Base-by-base conservation (phyloP, 1,140 invertebrate genomes). In the Lamellibrachia luymesi region DNA sequence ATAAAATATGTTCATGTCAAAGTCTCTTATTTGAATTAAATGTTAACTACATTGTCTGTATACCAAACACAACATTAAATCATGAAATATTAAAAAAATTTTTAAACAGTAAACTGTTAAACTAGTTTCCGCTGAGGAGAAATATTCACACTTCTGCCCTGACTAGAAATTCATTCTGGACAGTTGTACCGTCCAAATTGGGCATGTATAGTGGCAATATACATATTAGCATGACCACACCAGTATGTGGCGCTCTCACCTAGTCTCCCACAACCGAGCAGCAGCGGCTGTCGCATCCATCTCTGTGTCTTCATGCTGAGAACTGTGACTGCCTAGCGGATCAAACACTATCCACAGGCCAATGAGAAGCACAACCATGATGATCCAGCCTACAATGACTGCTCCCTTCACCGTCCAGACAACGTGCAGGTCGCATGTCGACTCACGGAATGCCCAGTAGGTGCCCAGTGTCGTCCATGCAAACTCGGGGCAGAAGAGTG, bases 341-440 rank as follows among this genome's bases (percentile, higher is more conserved):
- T 98, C 98, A 95, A 98, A 98, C 1, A 98, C 97, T 94, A 98
- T 96, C 4, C 97, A 97, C 27, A 98, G 96, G 0, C 97, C 97
- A 92, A 98, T 97, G 49, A 98, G 96, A 0, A 98, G 97, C 1
- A 98, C 96, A 0, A 97, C 97, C 91, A 98, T 97, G 50, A 98
- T 96, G 50, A 98, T 97, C 98, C 98, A 98, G 94, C 98, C 98
- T 95, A 97, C 98, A 64, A 98, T 97, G 0, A 98, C 98, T 92
- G 98, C 97, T 92, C 97, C 97, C 93, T 94, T 95, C 10, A 94
- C 94, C 4, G 95, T 94, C 92, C 93, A 93, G 64, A 95, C 95
- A 27, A 96, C 95, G 92, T 92, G 56, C 51, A 50, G 91, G 56
- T 94, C 94, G 94, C 95, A 96, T 51, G 93, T 95, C 92, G 92